A percentile compares a stretch with the other conserved stretches of the same genome.
These are phyloP conservation scores for Tribolium madens DNA, from an alignment of 1,140 invertebrate species.

Conservation along the genomic window DNA sequence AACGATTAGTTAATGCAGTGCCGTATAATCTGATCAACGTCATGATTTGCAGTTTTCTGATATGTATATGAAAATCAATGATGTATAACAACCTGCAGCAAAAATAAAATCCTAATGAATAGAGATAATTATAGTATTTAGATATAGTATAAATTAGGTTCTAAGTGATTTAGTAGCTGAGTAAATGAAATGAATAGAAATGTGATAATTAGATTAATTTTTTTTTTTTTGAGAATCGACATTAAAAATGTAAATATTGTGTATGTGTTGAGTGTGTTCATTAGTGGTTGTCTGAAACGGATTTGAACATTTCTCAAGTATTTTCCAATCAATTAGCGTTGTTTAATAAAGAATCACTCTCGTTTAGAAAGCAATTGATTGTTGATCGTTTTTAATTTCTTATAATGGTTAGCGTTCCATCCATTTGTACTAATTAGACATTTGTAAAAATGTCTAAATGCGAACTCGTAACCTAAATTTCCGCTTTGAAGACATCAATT, in stretches of 20 bases:
- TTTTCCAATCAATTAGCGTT: conserved; percentile 1
- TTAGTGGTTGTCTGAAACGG: background rate
- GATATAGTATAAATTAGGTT: background rate
- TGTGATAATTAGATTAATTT: background rate
- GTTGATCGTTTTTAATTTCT: conserved; percentile 20
- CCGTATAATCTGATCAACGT: background rate
- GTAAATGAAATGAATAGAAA: background rate
- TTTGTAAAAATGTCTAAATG: conserved; percentile 20
- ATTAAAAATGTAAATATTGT: background rate
- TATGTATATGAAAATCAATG: background rate
- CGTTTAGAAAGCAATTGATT: conserved; percentile 26
- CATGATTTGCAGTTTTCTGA: background rate
- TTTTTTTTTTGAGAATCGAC: background rate
- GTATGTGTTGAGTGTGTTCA: background rate
- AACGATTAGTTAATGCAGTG: background rate
- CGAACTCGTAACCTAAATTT: conserved; percentile 33
- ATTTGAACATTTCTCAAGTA: conserved; percentile 11
- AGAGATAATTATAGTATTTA: background rate
- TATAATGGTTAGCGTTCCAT: background rate
- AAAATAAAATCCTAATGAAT: background rate
- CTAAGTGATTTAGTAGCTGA: background rate
- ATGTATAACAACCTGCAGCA: background rate
- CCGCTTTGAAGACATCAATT: background rate
- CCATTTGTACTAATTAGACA: conserved; percentile 27
- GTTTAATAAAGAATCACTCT: conserved; percentile 6